Conservation (phyloP, 2,113 vertebrate genomes). For the Rostratula benghalensis region DNA sequence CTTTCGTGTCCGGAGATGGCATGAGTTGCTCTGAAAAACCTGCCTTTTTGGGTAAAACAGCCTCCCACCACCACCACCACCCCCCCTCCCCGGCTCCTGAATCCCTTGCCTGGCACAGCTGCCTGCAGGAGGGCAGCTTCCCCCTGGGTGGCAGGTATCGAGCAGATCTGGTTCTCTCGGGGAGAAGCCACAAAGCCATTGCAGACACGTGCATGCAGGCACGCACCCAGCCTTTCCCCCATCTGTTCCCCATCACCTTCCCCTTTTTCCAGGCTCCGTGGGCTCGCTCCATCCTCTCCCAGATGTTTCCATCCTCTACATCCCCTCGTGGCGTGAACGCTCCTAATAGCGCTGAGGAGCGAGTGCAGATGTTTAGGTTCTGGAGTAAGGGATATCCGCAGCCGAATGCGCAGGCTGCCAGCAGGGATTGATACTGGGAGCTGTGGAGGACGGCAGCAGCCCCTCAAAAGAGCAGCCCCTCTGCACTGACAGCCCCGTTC, state of each 20-base stretch:
- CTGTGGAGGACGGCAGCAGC: background rate
- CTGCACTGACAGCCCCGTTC: background rate
- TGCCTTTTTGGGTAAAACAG: background rate
- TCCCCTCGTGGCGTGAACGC: background rate
- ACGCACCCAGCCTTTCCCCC: background rate
- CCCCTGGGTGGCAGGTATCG: background rate
- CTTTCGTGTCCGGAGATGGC: background rate
- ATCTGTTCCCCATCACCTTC: constrained; percentile 31
- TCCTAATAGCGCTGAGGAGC: background rate
- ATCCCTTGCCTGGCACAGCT: background rate
- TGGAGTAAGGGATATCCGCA: background rate
- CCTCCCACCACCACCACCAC: background rate
- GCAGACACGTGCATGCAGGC: background rate
- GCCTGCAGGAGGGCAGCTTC: background rate
- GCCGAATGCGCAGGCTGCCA: fast-evolving
- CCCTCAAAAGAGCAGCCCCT: background rate
- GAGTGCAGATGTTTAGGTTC: background rate
- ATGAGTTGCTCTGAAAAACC: background rate
- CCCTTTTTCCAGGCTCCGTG: background rate
- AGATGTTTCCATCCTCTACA: constrained; percentile 15
- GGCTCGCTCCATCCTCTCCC: background rate
- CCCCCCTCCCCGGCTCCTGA: background rate
- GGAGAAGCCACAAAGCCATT: background rate
- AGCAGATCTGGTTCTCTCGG: background rate
- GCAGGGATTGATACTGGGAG: background rate